Evolutionary conservation across 2,797 vertebrate species (phyloP), one percentile per base, ranked within the genome.

Genomic region (Danio albolineatus): DNA sequence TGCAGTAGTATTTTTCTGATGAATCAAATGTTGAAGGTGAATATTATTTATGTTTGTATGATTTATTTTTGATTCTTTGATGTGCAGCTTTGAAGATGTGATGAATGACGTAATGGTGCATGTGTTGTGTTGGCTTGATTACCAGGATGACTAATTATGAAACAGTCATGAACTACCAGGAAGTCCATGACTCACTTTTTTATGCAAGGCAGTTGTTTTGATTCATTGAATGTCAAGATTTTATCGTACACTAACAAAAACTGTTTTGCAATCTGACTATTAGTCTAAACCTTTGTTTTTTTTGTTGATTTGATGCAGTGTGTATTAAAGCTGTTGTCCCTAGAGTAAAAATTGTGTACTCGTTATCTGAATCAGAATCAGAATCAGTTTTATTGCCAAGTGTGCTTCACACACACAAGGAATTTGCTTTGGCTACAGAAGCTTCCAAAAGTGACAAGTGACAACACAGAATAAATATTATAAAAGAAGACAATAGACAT

Each of bases 111-210:
- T 61, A 61, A 73, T 44, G 13, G 39, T 16, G 69, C 46, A 71
- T 76, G 48, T 79, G 49, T 44, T 39, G 10, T 21, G 36, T 60
- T 60, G 56, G 61, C 48, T 21, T 48, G 16, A 64, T 51, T 56
- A 36, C 36, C 39, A 61, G 54, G n/a, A 49, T 70, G 64, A 75
- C 49, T 83, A 53, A 43, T 64, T 67, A 69, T 53, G 49, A 77
- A 59, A 16, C 5, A 21, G 64, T 57, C 62, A 59, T 75, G 14
- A 51, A 41, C 43, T 56, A 43, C n/a, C 56, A 62, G 57, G 66
- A 78, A 69, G 64, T 56, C 44, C 2, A 41, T 82, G 76, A 82
- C 36, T 77, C 53, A 82, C 10, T 46, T 28, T 59, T 36, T 76
- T 73, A 74, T 74, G 53, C 65, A 74, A 82, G 49, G n/a, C 74